phyloP scores from a whole-genome alignment of 2,113 vertebrate species.

The Ochotona curzoniae region DNA sequence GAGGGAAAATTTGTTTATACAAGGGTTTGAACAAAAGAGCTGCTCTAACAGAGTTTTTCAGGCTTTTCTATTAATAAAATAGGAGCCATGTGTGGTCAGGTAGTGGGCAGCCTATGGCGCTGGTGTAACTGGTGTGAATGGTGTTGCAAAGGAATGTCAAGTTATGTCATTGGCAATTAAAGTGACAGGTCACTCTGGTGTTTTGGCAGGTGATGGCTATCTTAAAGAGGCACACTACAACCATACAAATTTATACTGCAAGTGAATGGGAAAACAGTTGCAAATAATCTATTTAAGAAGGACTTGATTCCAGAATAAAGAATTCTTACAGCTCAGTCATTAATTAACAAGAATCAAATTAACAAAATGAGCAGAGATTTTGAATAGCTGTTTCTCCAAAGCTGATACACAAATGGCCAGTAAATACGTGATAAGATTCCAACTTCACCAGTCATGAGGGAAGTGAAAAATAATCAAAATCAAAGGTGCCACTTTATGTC shows the following conservation, averaged over 20 bases:
- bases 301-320: conserved; percentile 27
- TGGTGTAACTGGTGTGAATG: background rate
- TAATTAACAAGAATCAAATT: background rate
- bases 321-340: conserved; percentile 15
- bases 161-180: background rate
- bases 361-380: background rate
- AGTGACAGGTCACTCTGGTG: background rate
- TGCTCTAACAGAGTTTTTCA: background rate
- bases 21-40: background rate
- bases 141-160: background rate
- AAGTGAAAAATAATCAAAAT: background rate
- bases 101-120: background rate
- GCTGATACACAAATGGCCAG: background rate
- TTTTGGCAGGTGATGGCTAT: background rate
- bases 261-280: background rate
- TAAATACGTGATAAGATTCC: too few species aligned
- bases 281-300: background rate
- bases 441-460: background rate
- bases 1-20: background rate
- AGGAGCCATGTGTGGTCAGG: background rate
- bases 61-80: background rate
- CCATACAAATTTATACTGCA: background rate
- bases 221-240: background rate
- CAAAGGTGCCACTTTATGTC: background rate
- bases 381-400: conserved; percentile 15